A percentile compares a stretch with the other conserved stretches of the same genome.
phyloP scores from a whole-genome alignment of 2,888 invertebrate genomes.

The Nebria brevicollis region DNA sequence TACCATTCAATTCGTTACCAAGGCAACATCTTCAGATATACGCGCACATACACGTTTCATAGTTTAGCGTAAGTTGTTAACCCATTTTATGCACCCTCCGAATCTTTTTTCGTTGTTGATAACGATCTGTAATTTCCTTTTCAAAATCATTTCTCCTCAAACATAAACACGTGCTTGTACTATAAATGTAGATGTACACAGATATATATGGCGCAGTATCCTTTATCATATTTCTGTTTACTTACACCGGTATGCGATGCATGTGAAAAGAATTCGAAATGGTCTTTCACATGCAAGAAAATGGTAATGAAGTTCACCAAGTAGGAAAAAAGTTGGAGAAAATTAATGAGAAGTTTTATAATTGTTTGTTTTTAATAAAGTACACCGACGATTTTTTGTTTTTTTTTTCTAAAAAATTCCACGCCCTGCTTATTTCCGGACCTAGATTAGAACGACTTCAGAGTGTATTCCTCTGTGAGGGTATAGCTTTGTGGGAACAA shows the following conservation, averaged over 20 bases:
- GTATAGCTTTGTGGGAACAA: not conserved
- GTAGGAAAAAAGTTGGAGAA: not conserved
- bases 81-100: not conserved
- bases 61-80: not conserved
- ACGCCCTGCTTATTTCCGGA: not conserved
- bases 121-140: slow-evolving; percentile 44
- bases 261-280: not conserved
- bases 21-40: not conserved
- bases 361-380: slow-evolving; percentile 35
- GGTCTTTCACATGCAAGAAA: slow-evolving; percentile 34
- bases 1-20: slow-evolving; percentile 5
- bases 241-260: not conserved
- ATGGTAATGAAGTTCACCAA: slow-evolving; percentile 29
- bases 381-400: slow-evolving; percentile 4
- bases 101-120: slow-evolving; percentile 20
- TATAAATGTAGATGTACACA: slow-evolving; percentile 27
- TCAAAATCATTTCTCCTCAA: slow-evolving; percentile 31
- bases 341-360: slow-evolving; percentile 10
- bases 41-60: not conserved
- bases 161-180: slow-evolving; percentile 29
- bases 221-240: slow-evolving; percentile 11
- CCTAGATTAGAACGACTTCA: not conserved
- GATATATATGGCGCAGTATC: slow-evolving; percentile 6
- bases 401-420: not conserved
- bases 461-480: not conserved